Percentiles rank a stretch among this genome's conserved stretches.
These are phyloP conservation scores for Pholis gunnellus DNA, from an alignment of 2,113 vertebrate species.

Conservation along the genomic window DNA sequence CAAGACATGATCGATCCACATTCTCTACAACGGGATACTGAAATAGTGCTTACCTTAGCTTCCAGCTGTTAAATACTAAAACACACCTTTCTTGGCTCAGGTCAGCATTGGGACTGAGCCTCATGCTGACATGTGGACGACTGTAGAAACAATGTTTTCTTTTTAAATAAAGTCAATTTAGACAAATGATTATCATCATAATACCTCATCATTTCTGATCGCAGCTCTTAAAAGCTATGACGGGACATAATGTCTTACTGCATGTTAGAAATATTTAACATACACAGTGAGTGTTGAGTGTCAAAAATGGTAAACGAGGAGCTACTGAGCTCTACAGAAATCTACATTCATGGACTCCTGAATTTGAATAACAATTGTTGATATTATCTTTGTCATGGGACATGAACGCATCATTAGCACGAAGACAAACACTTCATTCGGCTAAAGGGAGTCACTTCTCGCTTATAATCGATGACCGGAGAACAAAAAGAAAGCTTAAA, in stretches of 20 bases:
- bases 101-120: not conserved
- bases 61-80: slow-evolving; percentile 3
- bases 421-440: not conserved
- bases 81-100: not conserved
- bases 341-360: not conserved
- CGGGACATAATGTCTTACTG: not conserved
- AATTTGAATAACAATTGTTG: no score
- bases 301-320: not conserved
- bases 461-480: not conserved
- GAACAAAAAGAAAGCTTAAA: not conserved
- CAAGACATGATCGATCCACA: slow-evolving; percentile 10
- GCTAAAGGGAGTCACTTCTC: not conserved
- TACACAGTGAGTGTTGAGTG: not conserved
- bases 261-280: not conserved
- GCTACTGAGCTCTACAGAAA: not conserved
- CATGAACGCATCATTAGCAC: slow-evolving; percentile 16
- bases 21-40: not conserved
- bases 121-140: not conserved
- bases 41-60: not conserved
- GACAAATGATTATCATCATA: not conserved
- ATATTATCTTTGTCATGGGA: not conserved
- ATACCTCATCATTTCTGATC: not conserved
- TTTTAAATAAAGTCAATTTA: not conserved
- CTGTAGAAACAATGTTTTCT: not conserved
- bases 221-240: not conserved